Base-by-base conservation (phyloP, 2,113 vertebrate species). In the Tragelaphus strepsiceros region DNA sequence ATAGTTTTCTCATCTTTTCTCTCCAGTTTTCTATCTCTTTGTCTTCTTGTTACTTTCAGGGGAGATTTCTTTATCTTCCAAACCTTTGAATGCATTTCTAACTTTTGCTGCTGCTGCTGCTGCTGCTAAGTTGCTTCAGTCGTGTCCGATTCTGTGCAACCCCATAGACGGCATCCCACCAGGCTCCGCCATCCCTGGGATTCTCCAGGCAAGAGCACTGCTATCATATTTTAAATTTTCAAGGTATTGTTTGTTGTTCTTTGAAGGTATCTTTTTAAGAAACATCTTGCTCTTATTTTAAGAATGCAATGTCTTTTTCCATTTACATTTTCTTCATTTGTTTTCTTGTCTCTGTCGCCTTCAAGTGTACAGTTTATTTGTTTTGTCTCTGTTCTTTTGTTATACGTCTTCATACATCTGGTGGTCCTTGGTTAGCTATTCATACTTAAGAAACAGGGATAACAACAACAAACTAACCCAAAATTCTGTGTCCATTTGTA, bases 271-370 rank as follows among this genome's bases (percentile, higher is more conserved):
- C 49, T 74, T 88, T 85, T 89, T 6, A 83, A 71, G 46, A 26
- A 94, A 62, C 9, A 85, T 46, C 28, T 92, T 89, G 30, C n/a
- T 91, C 12, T 84, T 77, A 22, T 85, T 89, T 92, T 22, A 89
- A 82, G 17, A 84, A 22, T 17, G 17, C 22, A 59, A 1, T 84
- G 22, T 54, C 7, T 87, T 88, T 95, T 78, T 12, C 86, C 17
- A 58, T 62, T 3, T 71, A 49, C 54, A 24, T 77, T 93, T 91
- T 81, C 30, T 61, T 80, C 30, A 24, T 80, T 30, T 54, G 19
- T 39, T 56, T 67, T 95, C 30, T n/a, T 58, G 11, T 91, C 35
- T 96, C 24, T 94, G 6, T 77, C 14, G 81, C 53, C 1, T 81
- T 28, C n/a, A 58, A 91, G 7, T 78, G 32, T 32, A 49, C 4